Evolutionary conservation across 1,140 invertebrate genomes (phyloP).

Genomic region (Acyrthosiphon pisum): DNA sequence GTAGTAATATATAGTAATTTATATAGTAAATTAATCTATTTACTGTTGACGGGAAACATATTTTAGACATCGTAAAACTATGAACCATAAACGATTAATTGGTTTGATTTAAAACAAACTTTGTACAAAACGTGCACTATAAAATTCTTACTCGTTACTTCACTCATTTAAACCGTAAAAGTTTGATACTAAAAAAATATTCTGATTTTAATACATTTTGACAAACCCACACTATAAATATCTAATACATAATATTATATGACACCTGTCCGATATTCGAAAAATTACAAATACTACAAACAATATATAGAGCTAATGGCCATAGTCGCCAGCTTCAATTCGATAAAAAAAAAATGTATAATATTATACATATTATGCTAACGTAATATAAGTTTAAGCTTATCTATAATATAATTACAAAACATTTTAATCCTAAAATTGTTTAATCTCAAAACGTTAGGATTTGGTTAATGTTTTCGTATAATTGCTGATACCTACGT

Average conservation of each 20-base stretch:
- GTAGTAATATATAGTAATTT: no score
- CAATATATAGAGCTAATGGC: no score
- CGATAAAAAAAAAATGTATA: no score
- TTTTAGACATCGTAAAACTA: background rate
- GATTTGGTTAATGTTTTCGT: background rate
- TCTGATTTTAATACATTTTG: background rate
- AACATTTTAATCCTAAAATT: background rate
- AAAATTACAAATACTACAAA: background rate
- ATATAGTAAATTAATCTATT: no score
- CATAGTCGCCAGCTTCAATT: no score
- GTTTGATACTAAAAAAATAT: background rate
- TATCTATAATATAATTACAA: background rate
- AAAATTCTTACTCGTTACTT: background rate
- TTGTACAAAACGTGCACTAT: background rate
- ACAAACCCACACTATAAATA: no score
- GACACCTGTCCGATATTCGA: background rate
- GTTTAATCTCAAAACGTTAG: background rate
- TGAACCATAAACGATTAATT: conserved; percentile 1
- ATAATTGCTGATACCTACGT: background rate
- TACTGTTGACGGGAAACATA: background rate
- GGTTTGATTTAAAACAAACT: background rate
- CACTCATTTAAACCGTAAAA: background rate
- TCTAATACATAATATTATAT: background rate
- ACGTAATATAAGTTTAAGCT: background rate
- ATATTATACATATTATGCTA: background rate